Conservation (phyloP, 2,888 invertebrate species). For the Ochlodes sylvanus region DNA sequence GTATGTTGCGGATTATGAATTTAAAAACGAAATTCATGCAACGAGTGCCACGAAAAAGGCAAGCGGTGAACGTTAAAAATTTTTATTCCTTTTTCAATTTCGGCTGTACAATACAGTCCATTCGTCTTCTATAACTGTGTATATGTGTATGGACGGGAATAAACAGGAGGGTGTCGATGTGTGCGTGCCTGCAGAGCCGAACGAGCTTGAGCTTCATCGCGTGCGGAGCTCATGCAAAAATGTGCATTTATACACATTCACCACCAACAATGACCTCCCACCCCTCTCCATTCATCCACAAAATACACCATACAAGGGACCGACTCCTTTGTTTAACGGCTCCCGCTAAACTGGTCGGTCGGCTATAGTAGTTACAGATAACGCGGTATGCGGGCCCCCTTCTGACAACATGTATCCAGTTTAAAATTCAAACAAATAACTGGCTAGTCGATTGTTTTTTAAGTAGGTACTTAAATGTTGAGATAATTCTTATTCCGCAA, state of each 20-base stretch:
- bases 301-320: slow-evolving; percentile 61
- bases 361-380: slow-evolving; percentile 68
- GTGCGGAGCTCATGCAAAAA: slow-evolving; percentile 80
- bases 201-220: slow-evolving; percentile 69
- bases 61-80: slow-evolving; percentile 33
- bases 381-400: slow-evolving; percentile 65
- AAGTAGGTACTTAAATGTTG: slow-evolving; percentile 15
- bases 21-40: slow-evolving; percentile 31
- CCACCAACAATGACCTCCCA: slow-evolving; percentile 67
- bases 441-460: slow-evolving; percentile 40
- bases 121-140: slow-evolving; percentile 40
- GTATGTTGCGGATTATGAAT: slow-evolving; percentile 27
- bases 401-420: slow-evolving; percentile 69
- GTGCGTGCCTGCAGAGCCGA: slow-evolving; percentile 71
- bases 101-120: slow-evolving; percentile 37
- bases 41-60: slow-evolving; percentile 27
- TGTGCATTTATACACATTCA: slow-evolving; percentile 70
- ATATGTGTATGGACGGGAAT: slow-evolving; percentile 41
- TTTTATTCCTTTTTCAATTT: slow-evolving; percentile 38
- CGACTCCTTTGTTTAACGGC: slow-evolving; percentile 56
- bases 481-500: slow-evolving; percentile 10
- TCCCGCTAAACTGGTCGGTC: slow-evolving; percentile 62
- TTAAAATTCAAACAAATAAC: slow-evolving; percentile 56
- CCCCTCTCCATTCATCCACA: slow-evolving; percentile 52
- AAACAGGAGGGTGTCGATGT: slow-evolving; percentile 42